Conservation (phyloP, 2,113 vertebrate species). For the Mustelus asterias region DNA sequence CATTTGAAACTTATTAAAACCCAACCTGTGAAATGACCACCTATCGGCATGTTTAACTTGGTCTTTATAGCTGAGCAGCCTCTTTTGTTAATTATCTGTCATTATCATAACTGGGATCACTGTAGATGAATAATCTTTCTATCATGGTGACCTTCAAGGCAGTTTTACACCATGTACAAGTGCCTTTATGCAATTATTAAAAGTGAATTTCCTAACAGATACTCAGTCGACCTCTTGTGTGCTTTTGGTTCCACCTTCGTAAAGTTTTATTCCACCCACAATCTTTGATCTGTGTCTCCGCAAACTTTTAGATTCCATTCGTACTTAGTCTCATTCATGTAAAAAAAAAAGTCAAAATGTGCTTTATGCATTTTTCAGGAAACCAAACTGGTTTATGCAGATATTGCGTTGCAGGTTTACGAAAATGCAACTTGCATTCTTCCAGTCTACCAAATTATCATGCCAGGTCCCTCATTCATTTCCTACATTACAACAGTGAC, state of each 20-base stretch:
- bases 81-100: not conserved
- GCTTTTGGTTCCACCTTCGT: not conserved
- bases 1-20: slow-evolving; percentile 16
- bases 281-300: not conserved
- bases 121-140: not conserved
- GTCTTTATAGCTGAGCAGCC: not conserved
- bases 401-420: not conserved
- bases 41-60: not conserved
- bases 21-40: not conserved
- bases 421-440: not conserved
- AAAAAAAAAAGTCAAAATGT: not conserved
- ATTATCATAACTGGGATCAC: not conserved
- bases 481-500: not conserved
- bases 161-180: not conserved
- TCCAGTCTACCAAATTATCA: not conserved
- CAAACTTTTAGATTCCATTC: not conserved
- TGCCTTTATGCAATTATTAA: not conserved
- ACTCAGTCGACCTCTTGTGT: not conserved
- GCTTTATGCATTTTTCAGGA: not conserved
- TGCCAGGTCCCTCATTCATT: not conserved
- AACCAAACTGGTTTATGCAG: not conserved
- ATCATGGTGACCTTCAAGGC: not conserved
- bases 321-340: not conserved
- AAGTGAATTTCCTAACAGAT: not conserved
- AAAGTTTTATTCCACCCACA: not conserved